Evolutionary conservation across 2,113 vertebrate species (phyloP), one percentile per base, ranked within the genome.

Genomic region (Aegithalos caudatus): DNA sequence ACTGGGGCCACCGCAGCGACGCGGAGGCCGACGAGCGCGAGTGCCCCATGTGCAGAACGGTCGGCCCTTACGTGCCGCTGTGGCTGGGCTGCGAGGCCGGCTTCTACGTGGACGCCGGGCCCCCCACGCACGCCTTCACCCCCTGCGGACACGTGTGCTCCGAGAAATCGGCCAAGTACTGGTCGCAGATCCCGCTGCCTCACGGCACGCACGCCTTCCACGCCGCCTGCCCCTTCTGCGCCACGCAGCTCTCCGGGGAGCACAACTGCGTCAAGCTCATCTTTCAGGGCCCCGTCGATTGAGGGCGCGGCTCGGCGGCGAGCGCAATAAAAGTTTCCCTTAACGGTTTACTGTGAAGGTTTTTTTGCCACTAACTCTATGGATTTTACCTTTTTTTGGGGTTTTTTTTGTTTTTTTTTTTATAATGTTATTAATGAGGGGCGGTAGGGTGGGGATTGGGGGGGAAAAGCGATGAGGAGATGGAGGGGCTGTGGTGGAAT

Each of bases 191-290:
- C 92, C 99, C 99, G 0, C 97, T 99, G 97, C 99, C 99, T 6
- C 99, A 99, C 6, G 99, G 99, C 47, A 99, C 99, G 12, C 99
- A 99, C 1, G 99, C 99, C 8, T 99, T 99, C 97, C 99, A 99
- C 5, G 98, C 99, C 4, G 99, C 99, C 79, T 99, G 99, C 97
- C 99, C 99, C 9, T 99, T 99, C 96, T 99, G 99, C 74, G 99
- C 99, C 88, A 98, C 98, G 19, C 99, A 99, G 95, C 99, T 99
- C 86, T 94, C 97, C 38, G 98, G 99, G 33, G 98, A 98, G 14
- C 98, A 99, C 96, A 99, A 98, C 98, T 99, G 98, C 92, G 78
- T 99, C 97, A 99, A 99, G 97, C 97, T 99, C 12, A 99, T 99
- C 98, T 99, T 99, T 98, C 99, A 99, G 97, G 99, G 99, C 76